Evolutionary conservation across 2,797 vertebrate genomes (phyloP).

Genomic region (Acanthurus leucopareius): DNA sequence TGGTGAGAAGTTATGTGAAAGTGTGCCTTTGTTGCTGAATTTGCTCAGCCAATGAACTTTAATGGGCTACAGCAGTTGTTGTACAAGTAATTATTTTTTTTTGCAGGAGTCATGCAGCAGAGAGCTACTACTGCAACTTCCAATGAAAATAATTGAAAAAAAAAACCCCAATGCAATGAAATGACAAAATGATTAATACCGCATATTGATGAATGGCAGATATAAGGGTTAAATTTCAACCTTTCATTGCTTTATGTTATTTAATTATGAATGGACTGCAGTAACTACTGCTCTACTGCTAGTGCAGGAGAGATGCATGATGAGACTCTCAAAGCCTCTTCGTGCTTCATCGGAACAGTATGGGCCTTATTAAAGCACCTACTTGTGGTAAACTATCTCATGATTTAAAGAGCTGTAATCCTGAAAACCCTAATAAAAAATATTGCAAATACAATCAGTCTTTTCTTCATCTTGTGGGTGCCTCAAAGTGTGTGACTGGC

Average conservation of each 20-base stretch:
- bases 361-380: slow-evolving; percentile 43
- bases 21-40: slow-evolving; percentile 36
- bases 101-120: neutral
- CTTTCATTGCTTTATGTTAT: slow-evolving; percentile 18
- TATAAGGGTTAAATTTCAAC: neutral
- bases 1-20: slow-evolving; percentile 44
- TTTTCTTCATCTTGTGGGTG: slow-evolving; percentile 25
- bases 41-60: slow-evolving; percentile 28
- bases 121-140: neutral
- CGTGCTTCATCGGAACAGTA: slow-evolving; percentile 49
- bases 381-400: slow-evolving; percentile 33
- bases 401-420: slow-evolving; percentile 15
- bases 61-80: slow-evolving; percentile 8
- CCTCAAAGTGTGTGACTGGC: slow-evolving; percentile 51
- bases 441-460: slow-evolving; percentile 1
- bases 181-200: neutral
- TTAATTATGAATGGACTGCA: slow-evolving; percentile 21
- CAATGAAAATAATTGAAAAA: neutral
- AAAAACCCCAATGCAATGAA: neutral
- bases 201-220: neutral
- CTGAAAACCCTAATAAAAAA: slow-evolving; percentile 26
- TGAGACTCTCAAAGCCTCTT: slow-evolving; percentile 9
- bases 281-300: neutral
- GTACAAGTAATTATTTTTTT: neutral
- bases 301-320: neutral